Evolutionary conservation across 2,888 invertebrate species (phyloP).

Genomic region (Notodonta dromedarius): DNA sequence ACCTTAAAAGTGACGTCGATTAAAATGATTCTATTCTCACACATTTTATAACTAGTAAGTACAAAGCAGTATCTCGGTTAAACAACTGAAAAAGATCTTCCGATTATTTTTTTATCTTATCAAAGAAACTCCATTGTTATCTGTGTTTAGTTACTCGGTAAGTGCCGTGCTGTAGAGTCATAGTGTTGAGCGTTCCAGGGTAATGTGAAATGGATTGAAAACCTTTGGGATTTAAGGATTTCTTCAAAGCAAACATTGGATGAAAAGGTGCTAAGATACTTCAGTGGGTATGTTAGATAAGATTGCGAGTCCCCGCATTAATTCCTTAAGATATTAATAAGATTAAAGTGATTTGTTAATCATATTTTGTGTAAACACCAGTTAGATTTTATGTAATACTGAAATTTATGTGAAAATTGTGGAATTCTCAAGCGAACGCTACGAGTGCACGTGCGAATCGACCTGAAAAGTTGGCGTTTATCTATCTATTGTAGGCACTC

Average conservation of each 20-base stretch:
- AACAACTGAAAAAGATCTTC: slow-evolving; percentile 61
- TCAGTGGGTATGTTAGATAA: neutral
- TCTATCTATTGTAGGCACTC: neutral
- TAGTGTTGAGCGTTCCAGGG: slow-evolving; percentile 15
- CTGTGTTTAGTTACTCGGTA: slow-evolving; percentile 34
- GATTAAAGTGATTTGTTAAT: neutral
- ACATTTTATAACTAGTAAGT: slow-evolving; percentile 10
- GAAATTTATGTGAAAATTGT: neutral
- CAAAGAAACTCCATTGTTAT: slow-evolving; percentile 40
- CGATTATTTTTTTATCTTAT: slow-evolving; percentile 71
- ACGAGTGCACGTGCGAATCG: neutral
- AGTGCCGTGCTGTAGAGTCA: slow-evolving; percentile 25
- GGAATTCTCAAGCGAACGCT: neutral
- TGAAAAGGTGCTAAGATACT: neutral
- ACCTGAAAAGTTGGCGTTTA: neutral
- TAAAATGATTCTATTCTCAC: neutral
- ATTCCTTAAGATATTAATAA: neutral
- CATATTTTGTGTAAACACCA: slow-evolving; percentile 1
- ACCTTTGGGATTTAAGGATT: neutral
- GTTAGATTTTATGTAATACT: slow-evolving; percentile 2
- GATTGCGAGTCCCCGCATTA: neutral
- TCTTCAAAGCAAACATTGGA: neutral
- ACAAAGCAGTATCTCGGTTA: slow-evolving; percentile 34
- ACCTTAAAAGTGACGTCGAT: neutral
- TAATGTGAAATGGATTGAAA: slow-evolving; percentile 9